Evolutionary conservation across 2,888 invertebrate species (phyloP).

Genomic region (Chrysolina haemoptera): DNA sequence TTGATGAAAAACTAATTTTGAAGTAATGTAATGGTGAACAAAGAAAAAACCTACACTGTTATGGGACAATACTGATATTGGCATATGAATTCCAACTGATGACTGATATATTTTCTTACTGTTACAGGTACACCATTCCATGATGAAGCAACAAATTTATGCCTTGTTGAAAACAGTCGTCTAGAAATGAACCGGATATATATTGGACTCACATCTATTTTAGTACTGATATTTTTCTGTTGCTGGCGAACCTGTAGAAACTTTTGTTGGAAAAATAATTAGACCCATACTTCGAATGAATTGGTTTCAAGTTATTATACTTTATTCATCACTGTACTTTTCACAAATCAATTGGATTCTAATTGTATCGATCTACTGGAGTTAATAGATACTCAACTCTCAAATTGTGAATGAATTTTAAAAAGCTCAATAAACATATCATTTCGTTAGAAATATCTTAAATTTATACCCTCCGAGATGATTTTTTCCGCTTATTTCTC

Average conservation of each 20-base stretch:
- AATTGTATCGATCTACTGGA: background rate
- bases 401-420: too few relatives aligned
- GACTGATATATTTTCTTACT: slow-evolving; percentile 12
- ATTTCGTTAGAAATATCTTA: too few relatives aligned
- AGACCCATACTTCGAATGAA: background rate
- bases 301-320: background rate
- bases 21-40: too few relatives aligned
- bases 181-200: slow-evolving; percentile 67
- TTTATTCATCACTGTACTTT: background rate
- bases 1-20: too few relatives aligned
- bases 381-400: too few relatives aligned
- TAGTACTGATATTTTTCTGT: slow-evolving; percentile 63
- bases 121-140: slow-evolving; percentile 68
- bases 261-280: slow-evolving; percentile 62
- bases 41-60: too few relatives aligned
- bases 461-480: too few relatives aligned
- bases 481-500: too few relatives aligned
- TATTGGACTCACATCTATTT: slow-evolving; percentile 62
- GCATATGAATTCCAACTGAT: too few relatives aligned
- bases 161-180: slow-evolving; percentile 66
- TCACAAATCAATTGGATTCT: background rate
- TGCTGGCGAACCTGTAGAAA: slow-evolving; percentile 66
- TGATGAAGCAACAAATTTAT: slow-evolving; percentile 85
- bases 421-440: too few relatives aligned
- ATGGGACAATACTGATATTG: too few relatives aligned